Conservation (phyloP, 2,888 invertebrate species). For the Acanthosepion pharaonis region DNA sequence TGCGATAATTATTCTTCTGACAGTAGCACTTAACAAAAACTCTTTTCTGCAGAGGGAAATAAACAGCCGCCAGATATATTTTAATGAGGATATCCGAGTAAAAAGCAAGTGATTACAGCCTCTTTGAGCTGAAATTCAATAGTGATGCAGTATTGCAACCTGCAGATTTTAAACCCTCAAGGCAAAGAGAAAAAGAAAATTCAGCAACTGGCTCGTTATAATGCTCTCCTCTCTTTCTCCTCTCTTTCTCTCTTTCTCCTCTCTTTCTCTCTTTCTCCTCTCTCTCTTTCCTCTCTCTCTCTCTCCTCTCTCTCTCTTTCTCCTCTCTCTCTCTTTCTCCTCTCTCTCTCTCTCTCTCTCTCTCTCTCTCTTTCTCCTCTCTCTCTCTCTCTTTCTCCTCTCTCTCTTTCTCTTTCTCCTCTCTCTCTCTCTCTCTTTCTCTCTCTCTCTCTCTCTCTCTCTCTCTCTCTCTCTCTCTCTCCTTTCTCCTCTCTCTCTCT, state of each 20-base stretch:
- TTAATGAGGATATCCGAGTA: neutral
- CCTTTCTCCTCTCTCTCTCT: too few species aligned
- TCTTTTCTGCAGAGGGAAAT: neutral
- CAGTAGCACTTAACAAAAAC: neutral
- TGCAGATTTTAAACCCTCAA: neutral
- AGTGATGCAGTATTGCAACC: neutral
- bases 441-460: too few species aligned
- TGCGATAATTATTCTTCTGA: neutral
- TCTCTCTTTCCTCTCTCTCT: too few species aligned
- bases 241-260: neutral
- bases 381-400: too few species aligned
- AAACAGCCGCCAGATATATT: constrained; percentile 5
- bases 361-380: too few species aligned
- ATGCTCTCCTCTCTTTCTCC: neutral
- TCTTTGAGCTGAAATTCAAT: neutral
- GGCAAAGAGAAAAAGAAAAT: neutral
- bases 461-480: too few species aligned
- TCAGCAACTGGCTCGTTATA: neutral
- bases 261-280: too few species aligned
- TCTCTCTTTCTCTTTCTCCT: too few species aligned
- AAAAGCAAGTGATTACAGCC: neutral
- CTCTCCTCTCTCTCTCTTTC: too few species aligned
- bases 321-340: too few species aligned
- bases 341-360: too few species aligned
- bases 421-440: too few species aligned